Conservation (phyloP, 1,140 invertebrate genomes). For the Ceratitis capitata region DNA sequence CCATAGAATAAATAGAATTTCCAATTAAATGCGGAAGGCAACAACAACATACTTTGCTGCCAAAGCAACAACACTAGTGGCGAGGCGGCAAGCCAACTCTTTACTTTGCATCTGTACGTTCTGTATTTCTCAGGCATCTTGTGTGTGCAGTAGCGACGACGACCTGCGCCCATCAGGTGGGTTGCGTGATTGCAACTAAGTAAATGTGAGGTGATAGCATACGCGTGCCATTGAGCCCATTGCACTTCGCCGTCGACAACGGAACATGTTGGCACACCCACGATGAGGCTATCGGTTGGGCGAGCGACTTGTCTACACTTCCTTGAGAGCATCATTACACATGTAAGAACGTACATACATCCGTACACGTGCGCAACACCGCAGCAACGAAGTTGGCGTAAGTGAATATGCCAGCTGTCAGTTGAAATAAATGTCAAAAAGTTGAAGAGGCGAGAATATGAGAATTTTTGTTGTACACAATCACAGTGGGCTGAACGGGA, state of each 20-base stretch:
- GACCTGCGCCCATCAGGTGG: neutral
- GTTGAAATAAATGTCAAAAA: conserved; percentile 18
- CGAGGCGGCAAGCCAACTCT: conserved; percentile 1
- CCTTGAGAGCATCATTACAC: neutral
- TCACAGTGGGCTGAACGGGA: too few relatives aligned
- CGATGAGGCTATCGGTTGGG: neutral
- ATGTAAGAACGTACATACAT: too few relatives aligned
- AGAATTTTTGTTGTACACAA: too few relatives aligned
- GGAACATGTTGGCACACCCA: neutral
- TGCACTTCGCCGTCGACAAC: neutral
- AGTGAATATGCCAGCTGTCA: conserved; percentile 14
- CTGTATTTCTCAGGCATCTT: neutral
- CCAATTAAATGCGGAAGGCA: conserved; percentile 8
- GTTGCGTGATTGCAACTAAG: too few relatives aligned
- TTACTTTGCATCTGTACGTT: neutral
- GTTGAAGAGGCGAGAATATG: neutral
- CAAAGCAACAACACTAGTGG: neutral
- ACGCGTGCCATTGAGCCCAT: neutral
- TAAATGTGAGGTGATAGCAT: neutral
- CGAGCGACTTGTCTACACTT: conserved; percentile 6
- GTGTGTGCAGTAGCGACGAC: neutral
- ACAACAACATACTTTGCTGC: neutral
- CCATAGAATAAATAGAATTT: conserved; percentile 27
- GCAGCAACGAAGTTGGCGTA: neutral
- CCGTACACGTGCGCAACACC: too few relatives aligned